Percentiles rank a stretch among this genome's conserved stretches.
phyloP scores from a whole-genome alignment of 2,888 invertebrate genomes.

The Polydrusus pterygomalis region DNA sequence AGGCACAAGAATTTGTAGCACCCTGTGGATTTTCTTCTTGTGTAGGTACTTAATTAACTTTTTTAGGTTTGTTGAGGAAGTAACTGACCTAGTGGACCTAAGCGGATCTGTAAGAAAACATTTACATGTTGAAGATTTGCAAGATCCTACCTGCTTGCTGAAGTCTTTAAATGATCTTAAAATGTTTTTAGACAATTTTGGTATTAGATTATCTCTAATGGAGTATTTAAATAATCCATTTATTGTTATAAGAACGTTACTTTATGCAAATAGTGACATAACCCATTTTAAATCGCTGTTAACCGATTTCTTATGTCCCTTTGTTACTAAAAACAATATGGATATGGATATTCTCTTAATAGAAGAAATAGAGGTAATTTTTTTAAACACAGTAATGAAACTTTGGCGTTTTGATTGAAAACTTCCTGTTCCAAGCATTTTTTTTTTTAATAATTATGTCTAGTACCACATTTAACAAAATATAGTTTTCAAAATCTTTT shows the following conservation, averaged over 20 bases:
- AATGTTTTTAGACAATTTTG: slow-evolving; percentile 60
- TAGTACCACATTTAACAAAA: too few species aligned
- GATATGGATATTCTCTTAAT: slow-evolving; percentile 70
- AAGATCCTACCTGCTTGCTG: slow-evolving; percentile 47
- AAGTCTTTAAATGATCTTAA: slow-evolving; percentile 59
- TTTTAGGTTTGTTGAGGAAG: slow-evolving; percentile 54
- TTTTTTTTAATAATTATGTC: too few species aligned
- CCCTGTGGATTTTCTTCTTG: too few species aligned
- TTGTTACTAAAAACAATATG: slow-evolving; percentile 69
- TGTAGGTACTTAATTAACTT: too few species aligned
- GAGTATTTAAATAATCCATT: slow-evolving; percentile 59
- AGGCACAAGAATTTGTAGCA: too few species aligned
- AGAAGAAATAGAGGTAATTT: slow-evolving; percentile 70
- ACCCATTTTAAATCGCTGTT: slow-evolving; percentile 67
- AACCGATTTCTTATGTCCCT: slow-evolving; percentile 69
- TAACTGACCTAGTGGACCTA: slow-evolving; percentile 45
- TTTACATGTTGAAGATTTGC: slow-evolving; percentile 40
- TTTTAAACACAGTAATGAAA: neutral
- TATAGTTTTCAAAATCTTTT: too few species aligned
- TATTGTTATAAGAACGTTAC: slow-evolving; percentile 58
- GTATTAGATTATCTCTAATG: slow-evolving; percentile 60
- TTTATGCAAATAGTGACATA: slow-evolving; percentile 58
- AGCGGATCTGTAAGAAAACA: slow-evolving; percentile 57
- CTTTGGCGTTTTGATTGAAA: too few species aligned
- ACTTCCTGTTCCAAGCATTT: too few species aligned